These are phyloP conservation scores for Pterophyllum scalare DNA, from an alignment of 2,113 vertebrate genomes.

Conservation along the genomic window DNA sequence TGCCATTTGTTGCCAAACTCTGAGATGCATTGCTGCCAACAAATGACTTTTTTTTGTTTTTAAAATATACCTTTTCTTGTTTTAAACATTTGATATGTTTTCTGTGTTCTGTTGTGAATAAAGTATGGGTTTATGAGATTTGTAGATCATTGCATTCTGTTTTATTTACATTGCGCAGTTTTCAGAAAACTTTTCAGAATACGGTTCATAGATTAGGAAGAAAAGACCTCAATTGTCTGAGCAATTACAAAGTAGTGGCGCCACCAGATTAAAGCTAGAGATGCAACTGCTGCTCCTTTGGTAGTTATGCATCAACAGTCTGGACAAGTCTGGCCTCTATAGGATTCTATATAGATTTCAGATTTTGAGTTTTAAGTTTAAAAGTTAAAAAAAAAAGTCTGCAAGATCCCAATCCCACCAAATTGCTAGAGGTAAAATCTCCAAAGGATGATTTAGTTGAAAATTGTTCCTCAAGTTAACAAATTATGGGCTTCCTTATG, in stretches of 20 bases:
- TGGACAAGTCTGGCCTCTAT: neutral
- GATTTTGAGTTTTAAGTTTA: neutral
- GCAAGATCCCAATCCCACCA: neutral
- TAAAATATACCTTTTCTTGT: no score
- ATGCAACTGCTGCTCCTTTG: neutral
- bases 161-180: neutral
- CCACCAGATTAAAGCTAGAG: neutral
- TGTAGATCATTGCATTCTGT: no score
- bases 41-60: no score
- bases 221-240: no score
- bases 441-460: no score
- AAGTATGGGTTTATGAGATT: no score
- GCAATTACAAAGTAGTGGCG: no score
- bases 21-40: neutral
- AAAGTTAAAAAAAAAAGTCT: neutral
- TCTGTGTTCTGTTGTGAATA: no score
- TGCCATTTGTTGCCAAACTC: neutral
- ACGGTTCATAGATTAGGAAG: neutral
- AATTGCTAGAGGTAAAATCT: neutral
- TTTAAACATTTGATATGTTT: no score
- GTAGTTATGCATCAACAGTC: neutral
- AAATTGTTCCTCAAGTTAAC: neutral
- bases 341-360: neutral
- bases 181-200: neutral
- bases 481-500: neutral